These are phyloP conservation scores for Nasonia longicornis DNA, from an alignment of 1,140 invertebrate species.

Conservation along the genomic window DNA sequence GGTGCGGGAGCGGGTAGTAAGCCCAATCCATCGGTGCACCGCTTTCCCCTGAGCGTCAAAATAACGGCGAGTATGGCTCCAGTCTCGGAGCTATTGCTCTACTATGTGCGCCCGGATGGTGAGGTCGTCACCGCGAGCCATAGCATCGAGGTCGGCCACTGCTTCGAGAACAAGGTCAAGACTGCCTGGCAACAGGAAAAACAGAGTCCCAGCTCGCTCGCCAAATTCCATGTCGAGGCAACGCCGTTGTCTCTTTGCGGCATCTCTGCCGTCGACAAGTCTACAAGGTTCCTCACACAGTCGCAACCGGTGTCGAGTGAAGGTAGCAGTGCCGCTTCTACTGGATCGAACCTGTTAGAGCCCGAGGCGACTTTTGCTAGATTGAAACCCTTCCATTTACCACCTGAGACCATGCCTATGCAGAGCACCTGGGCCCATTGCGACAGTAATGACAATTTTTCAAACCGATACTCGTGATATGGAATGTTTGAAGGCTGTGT, in stretches of 20 bases:
- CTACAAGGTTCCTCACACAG: constrained; percentile 69
- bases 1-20: constrained; percentile 46
- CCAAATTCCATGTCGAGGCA: constrained; percentile 69
- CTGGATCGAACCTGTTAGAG: constrained; percentile 54
- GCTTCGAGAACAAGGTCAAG: constrained; percentile 72
- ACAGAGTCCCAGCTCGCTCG: constrained; percentile 69
- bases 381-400: constrained; percentile 61
- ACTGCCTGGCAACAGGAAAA: constrained; percentile 67
- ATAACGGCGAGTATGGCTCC: constrained; percentile 81
- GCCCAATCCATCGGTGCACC: constrained; percentile 32
- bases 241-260: constrained; percentile 72
- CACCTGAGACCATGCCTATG: constrained; percentile 52
- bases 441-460: constrained; percentile 39
- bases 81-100: constrained; percentile 79
- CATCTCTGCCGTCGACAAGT: constrained; percentile 73
- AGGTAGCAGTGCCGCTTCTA: background rate
- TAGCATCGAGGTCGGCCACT: constrained; percentile 69
- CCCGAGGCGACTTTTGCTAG: constrained; percentile 59
- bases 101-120: constrained; percentile 80
- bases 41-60: constrained; percentile 65
- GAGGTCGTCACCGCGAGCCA: constrained; percentile 76
- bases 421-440: constrained; percentile 60
- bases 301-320: constrained; percentile 30
- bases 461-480: background rate
- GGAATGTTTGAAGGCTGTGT: background rate